Evolutionary conservation across 2,888 invertebrate genomes (phyloP), one percentile per base, ranked within the genome.

Genomic region (Rhingia rostrata): DNA sequence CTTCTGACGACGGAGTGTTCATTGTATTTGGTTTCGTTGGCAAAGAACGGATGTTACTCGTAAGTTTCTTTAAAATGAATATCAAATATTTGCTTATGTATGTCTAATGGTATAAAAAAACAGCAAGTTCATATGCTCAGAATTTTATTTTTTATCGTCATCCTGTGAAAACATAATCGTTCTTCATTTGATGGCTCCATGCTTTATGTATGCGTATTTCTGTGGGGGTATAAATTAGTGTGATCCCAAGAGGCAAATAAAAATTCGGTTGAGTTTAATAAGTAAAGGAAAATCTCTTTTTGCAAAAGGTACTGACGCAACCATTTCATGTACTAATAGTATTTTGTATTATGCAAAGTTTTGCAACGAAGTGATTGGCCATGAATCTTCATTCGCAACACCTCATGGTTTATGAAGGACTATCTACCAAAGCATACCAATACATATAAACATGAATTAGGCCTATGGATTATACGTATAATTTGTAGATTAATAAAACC

Each of bases 231-330:
- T 60, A 49, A 22, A 53, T 66, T 47, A 49, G 41, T 77, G 61
- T 32, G 49, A 22, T 61, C 82, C 77, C 70, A 49, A 82, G 47
- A 54, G 72, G 43, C 39, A 61, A 72, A 72, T 66, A 47, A 77
- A 75, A 67, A 61, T 22, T 37, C 22, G 14, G 22, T 72, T 56
- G 35, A 37, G 41, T 41, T 66, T 49, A 77, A 60, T n/a, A 66
- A 66, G 32, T 43, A 54, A 54, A 60, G 7, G 14, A 45, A 73
- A 64, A 64, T 58, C 12, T 39, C 32, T 51, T 41, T 56, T 33
- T 58, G 41, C 10, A 9, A 41, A 10, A 12, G 6, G 12, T 10
- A 66, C 33, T 53, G 41, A 54, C 33, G 56, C 56, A 69, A 69
- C 12, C 22, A 1, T 47, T 67, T 53, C 6, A 0, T 51, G 14